Percentiles rank a stretch among this genome's conserved stretches.
phyloP scores from a whole-genome alignment of 2,113 vertebrate species.

The Phyllopteryx taeniolatus region DNA sequence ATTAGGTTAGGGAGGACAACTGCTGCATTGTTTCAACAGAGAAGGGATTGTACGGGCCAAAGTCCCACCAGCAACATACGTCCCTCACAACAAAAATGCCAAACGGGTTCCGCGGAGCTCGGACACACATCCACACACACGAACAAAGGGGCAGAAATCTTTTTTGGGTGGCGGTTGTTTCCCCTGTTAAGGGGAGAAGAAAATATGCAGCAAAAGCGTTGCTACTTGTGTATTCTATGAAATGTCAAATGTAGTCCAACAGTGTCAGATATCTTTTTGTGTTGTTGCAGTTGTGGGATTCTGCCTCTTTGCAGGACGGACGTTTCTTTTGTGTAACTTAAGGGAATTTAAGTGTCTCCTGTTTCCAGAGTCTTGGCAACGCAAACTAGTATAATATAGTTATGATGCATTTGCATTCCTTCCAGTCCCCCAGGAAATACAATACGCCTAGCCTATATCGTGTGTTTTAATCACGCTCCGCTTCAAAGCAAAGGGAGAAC shows the following conservation, averaged over 20 bases:
- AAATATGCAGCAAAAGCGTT: conserved; percentile 2
- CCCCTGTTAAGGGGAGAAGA: conserved; percentile 15
- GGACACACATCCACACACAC: conserved; percentile 20
- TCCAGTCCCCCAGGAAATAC: conserved; percentile 69
- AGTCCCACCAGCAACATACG: conserved; percentile 76
- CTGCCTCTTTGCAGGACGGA: conserved; percentile 29
- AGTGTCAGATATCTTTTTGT: conserved; percentile 51
- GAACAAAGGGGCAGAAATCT: background rate
- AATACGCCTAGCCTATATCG: conserved; percentile 69
- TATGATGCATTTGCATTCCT: conserved; percentile 76
- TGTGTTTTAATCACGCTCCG: conserved; percentile 66
- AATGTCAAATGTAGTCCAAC: conserved; percentile 57
- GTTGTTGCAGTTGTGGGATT: conserved; percentile 46
- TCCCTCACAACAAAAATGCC: conserved; percentile 73
- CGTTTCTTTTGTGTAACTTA: conserved; percentile 32
- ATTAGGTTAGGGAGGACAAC: conserved; percentile 81
- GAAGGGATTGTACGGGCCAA: conserved; percentile 77
- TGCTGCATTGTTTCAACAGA: conserved; percentile 80
- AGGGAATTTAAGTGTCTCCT: conserved; percentile 31
- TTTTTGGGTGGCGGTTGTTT: conserved; percentile 16
- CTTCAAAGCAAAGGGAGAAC: conserved; percentile 68
- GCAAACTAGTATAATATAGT: conserved; percentile 71
- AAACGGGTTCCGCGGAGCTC: conserved; percentile 57
- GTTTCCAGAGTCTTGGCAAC: conserved; percentile 58
- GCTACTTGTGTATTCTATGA: conserved; percentile 33